A percentile compares a stretch with the other conserved stretches of the same genome.
phyloP scores from a whole-genome alignment of 2,888 invertebrate species.

The Disparrhopalites patrizii region DNA sequence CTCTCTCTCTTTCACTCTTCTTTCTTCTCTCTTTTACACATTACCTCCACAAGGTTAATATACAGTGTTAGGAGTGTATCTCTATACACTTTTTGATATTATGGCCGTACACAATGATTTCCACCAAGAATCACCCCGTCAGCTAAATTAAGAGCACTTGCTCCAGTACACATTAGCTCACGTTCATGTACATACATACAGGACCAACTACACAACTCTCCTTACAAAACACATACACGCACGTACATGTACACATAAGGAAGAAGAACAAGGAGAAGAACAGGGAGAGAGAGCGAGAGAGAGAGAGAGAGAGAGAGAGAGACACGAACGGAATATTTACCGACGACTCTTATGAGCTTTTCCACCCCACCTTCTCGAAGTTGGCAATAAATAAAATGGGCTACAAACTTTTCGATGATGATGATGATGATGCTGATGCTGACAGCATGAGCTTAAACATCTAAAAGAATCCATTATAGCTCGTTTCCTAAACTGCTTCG shows the following conservation, averaged over 20 bases:
- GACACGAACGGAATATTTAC: slow-evolving; percentile 1
- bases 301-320: not conserved
- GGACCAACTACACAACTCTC: no score
- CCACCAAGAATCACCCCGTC: slow-evolving; percentile 24
- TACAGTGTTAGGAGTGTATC: no score
- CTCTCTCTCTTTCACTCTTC: no score
- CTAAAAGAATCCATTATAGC: slow-evolving; percentile 32
- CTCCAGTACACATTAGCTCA: slow-evolving; percentile 16
- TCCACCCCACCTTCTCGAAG: slow-evolving; percentile 22
- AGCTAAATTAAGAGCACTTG: slow-evolving; percentile 29
- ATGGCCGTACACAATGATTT: slow-evolving; percentile 13
- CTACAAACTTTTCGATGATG: slow-evolving; percentile 30
- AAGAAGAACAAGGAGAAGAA: no score
- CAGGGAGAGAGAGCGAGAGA: no score
- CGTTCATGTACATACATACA: no score
- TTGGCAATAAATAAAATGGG: slow-evolving; percentile 33
- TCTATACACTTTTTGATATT: not conserved
- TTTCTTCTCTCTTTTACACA: no score
- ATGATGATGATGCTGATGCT: slow-evolving; percentile 31
- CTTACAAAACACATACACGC: no score
- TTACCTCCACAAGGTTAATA: no score
- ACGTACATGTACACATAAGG: no score
- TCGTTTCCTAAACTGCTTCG: slow-evolving; percentile 24
- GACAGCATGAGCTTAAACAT: slow-evolving; percentile 27
- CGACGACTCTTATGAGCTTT: slow-evolving; percentile 22